Evolutionary conservation across 2,888 invertebrate species (phyloP).

Genomic region (Clanis bilineata): DNA sequence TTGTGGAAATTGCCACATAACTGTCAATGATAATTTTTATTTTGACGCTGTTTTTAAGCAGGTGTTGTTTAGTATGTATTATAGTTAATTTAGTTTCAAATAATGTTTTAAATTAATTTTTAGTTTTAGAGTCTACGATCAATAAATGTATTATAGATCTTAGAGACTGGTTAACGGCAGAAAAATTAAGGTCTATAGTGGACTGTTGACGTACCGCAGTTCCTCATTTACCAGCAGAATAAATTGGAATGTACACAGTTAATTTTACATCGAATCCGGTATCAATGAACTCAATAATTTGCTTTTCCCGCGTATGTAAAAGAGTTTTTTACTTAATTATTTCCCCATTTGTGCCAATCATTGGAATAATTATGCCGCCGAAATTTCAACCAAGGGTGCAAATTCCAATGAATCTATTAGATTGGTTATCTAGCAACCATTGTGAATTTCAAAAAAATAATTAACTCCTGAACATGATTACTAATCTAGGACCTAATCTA

Average conservation of each 20-base stretch:
- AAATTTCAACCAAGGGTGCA: not conserved
- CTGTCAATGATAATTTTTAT: constrained; percentile 5
- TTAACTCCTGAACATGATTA: not conserved
- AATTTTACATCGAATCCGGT: not conserved
- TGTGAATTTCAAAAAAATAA: not conserved
- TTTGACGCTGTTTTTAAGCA: constrained; percentile 11
- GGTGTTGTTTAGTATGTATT: constrained; percentile 4
- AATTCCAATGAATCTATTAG: not conserved
- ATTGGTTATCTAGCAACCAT: not conserved
- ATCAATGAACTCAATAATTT: not conserved
- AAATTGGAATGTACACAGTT: not conserved
- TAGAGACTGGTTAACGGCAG: not conserved
- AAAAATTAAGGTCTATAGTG: too few relatives aligned
- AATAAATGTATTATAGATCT: not conserved
- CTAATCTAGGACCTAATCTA: constrained; percentile 11
- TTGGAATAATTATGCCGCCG: not conserved
- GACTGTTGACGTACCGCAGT: too few relatives aligned
- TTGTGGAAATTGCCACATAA: constrained; percentile 13
- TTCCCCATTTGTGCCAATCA: not conserved
- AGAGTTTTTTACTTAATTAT: not conserved
- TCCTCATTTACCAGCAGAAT: too few relatives aligned
- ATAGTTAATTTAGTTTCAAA: not conserved
- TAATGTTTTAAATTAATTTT: not conserved
- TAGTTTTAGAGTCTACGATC: not conserved
- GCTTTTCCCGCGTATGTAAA: not conserved